Evolutionary conservation across 92 coral and sea anemone species (phyloP).

Genomic region (Plumapathes pennacea): DNA sequence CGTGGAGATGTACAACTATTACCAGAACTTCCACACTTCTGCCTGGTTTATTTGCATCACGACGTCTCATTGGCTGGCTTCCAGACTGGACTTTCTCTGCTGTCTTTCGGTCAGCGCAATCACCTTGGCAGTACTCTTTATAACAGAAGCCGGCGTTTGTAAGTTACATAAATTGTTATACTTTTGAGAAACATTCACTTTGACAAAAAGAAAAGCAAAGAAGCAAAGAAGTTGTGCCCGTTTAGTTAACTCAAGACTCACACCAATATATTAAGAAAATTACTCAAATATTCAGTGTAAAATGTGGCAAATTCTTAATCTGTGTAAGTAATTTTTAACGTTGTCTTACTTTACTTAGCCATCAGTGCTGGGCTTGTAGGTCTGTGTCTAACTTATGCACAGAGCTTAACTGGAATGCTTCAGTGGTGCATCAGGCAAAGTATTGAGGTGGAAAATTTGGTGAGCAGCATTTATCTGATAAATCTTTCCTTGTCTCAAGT

Average conservation of each 20-base stretch:
- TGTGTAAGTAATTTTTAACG: not conserved
- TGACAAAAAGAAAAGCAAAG: too few species aligned
- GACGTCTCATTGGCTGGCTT: conserved; percentile 71
- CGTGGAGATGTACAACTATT: conserved; percentile 34
- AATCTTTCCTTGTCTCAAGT: not conserved
- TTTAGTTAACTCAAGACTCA: too few species aligned
- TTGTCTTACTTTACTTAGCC: conserved; percentile 23
- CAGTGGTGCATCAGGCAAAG: conserved; percentile 94
- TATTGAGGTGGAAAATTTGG: conserved; percentile 89
- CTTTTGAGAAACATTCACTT: not conserved
- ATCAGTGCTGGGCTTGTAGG: conserved; percentile 91
- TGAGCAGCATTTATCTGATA: too few species aligned
- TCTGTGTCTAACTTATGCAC: conserved; percentile 73
- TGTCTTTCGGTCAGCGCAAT: conserved; percentile 50
- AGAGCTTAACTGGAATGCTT: conserved; percentile 77
- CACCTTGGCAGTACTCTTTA: conserved; percentile 47
- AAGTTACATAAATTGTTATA: not conserved
- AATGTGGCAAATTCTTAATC: not conserved
- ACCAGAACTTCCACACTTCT: conserved; percentile 68
- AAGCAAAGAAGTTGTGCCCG: too few species aligned
- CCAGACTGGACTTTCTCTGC: conserved; percentile 68
- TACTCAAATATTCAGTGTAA: not conserved
- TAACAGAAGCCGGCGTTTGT: conserved; percentile 72
- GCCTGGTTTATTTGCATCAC: conserved; percentile 58
- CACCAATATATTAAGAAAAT: too few species aligned